These are phyloP conservation scores for human DNA, from an alignment of 2,113 vertebrate species.

Conservation along the genomic window DNA sequence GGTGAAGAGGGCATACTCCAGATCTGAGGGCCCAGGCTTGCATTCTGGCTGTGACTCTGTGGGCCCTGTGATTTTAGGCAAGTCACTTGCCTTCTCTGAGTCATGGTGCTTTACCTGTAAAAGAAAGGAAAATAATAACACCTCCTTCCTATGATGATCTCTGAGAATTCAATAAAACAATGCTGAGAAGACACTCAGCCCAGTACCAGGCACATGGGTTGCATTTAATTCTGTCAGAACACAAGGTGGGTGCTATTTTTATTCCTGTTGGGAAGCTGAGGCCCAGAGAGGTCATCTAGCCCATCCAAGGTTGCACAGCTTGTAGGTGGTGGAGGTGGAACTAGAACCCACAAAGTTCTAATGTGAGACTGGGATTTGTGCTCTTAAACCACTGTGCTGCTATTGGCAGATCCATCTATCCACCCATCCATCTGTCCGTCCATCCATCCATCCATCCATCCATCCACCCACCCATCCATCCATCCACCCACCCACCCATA, in stretches of 20 bases:
- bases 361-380: neutral
- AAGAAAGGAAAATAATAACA: neutral
- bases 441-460: no score
- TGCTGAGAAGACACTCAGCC: neutral
- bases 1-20: neutral
- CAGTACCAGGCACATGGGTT: neutral
- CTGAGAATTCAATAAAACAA: neutral
- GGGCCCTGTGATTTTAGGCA: neutral
- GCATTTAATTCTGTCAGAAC: neutral
- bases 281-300: neutral
- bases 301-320: neutral
- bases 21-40: neutral
- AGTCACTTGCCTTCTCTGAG: neutral
- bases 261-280: neutral
- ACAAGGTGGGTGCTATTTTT: neutral
- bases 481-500: no score
- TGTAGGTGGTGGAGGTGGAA: neutral
- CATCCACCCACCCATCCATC: fast-evolving
- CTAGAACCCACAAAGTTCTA: neutral
- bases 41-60: neutral
- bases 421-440: no score
- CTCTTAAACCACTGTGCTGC: neutral
- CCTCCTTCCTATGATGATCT: no score
- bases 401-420: neutral
- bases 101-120: neutral